A percentile compares a stretch with the other conserved stretches of the same genome.
phyloP scores from a whole-genome alignment of 35 echinoderm and acorn worm species.

The Strongylocentrotus purpuratus region DNA sequence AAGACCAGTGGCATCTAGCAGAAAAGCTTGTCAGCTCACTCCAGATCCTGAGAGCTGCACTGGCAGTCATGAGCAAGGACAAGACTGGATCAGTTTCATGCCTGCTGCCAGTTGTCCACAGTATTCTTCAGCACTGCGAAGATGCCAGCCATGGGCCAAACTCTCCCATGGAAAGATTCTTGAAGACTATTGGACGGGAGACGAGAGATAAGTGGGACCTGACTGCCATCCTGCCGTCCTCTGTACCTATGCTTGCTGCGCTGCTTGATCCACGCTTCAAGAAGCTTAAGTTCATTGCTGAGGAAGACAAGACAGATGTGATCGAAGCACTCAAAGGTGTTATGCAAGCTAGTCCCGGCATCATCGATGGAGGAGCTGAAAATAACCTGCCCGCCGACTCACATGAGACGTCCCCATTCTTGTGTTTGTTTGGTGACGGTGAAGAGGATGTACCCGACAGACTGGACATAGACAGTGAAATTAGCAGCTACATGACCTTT shows the following conservation, averaged over 20 bases:
- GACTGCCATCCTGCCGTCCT: conserved; percentile 36
- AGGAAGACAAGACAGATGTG: conserved; percentile 27
- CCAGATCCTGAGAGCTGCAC: conserved; percentile 42
- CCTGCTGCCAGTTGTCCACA: conserved; percentile 41
- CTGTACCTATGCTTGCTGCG: conserved; percentile 29
- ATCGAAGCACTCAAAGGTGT: not conserved
- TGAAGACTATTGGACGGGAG: conserved; percentile 36
- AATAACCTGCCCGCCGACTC: not conserved
- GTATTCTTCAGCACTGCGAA: conserved; percentile 44
- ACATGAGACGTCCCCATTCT: conserved; percentile 15
- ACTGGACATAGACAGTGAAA: conserved; percentile 14
- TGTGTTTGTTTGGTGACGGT: conserved; percentile 35
- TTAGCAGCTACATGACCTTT: conserved; percentile 25
- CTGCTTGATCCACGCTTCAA: conserved; percentile 43
- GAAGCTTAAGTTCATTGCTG: conserved; percentile 42
- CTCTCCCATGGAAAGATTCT: conserved; percentile 22
- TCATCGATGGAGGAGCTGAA: not conserved
- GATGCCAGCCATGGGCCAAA: conserved; percentile 13
- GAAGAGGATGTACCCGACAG: not conserved
- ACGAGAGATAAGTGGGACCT: conserved; percentile 35
- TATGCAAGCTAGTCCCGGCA: not conserved
- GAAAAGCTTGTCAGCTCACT: conserved; percentile 30
- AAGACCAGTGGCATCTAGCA: not conserved
- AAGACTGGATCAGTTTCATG: conserved; percentile 42
- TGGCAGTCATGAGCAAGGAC: conserved; percentile 41